phyloP scores from a whole-genome alignment of 2,113 vertebrate species.

The Narcine bancroftii region DNA sequence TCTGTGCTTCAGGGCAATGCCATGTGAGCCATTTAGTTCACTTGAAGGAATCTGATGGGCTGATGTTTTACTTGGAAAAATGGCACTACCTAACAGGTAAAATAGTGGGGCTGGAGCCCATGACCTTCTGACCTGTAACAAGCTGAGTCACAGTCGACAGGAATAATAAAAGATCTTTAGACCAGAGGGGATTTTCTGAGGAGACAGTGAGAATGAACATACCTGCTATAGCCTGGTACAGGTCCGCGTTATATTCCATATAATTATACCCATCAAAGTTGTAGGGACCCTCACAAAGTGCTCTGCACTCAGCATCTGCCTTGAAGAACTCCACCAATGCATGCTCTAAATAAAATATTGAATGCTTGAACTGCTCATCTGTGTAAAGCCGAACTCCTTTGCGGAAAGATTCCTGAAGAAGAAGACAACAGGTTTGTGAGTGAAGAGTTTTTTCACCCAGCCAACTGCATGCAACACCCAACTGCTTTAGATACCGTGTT shows the following conservation, averaged over 20 bases:
- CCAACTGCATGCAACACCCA: not conserved
- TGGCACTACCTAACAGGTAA: not conserved
- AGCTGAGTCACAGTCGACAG: not conserved
- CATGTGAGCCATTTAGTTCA: not conserved
- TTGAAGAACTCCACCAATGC: constrained; percentile 67
- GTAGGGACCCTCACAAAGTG: constrained; percentile 79
- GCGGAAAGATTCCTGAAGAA: constrained; percentile 67
- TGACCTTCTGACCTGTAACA: not conserved
- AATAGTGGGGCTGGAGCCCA: not conserved
- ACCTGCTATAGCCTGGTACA: constrained; percentile 86
- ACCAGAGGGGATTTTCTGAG: too few relatives aligned
- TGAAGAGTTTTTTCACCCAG: not conserved
- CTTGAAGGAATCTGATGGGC: not conserved
- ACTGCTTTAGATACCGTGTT: not conserved
- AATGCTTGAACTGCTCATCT: constrained; percentile 59
- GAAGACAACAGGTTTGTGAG: not conserved
- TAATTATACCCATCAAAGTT: constrained; percentile 93
- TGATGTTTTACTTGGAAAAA: not conserved
- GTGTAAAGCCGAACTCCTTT: constrained; percentile 74
- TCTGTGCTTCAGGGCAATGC: too few relatives aligned
- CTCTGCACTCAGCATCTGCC: constrained; percentile 68
- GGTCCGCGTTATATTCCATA: constrained; percentile 87
- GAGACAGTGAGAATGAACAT: not conserved
- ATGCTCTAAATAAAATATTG: constrained; percentile 70
- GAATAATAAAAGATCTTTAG: not conserved